Base-by-base conservation (phyloP, 2,888 invertebrate species). In the Monoplex corrugatus region DNA sequence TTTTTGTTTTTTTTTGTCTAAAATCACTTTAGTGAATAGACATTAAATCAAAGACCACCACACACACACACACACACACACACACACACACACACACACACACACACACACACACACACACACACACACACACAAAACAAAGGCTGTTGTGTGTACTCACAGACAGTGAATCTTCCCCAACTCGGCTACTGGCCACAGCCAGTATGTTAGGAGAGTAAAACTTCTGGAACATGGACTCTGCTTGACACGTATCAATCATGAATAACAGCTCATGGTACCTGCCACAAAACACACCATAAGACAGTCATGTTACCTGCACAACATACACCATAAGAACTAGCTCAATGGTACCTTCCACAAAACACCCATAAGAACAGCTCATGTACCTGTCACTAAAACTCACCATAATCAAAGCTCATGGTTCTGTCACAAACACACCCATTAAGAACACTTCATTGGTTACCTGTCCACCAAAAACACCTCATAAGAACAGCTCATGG, bases 201-300 rank as follows among this genome's bases (percentile, higher is more conserved):
- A 99, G 96, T 92, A 99, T 98, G 96, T 99, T 99, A 2, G 99
- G 99, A 0, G 99, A 99, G 96, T 99, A 99, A 95, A 99, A 98
- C 95, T 98, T 98, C 95, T 99, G 98, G 96, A 99, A 99, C 98
- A 99, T 98, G 0, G 99, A 99, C 45, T 99, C 99, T 8, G 99
- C 99, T 96, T 99, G 99, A 94, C 99, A 99, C 5, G 99, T 99
- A 96, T 99, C 99, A 91, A 99, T 98, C 97, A 99, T 99, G 95
- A 99, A 98, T 95, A 99, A 98, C 94, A 99, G 97, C 96, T 99
- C 99, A 96, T 99, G 98, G 96, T 99, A 99, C 92, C 98, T 98
- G 96, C 10, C 96, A 38, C 5, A n/a, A n/a, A n/a, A n/a, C 57
- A 13, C 57, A 57, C 13, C 57, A 57, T 57, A 57, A 13, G 23